phyloP scores from a whole-genome alignment of 2,113 vertebrate species.

The Papio anubis region DNA sequence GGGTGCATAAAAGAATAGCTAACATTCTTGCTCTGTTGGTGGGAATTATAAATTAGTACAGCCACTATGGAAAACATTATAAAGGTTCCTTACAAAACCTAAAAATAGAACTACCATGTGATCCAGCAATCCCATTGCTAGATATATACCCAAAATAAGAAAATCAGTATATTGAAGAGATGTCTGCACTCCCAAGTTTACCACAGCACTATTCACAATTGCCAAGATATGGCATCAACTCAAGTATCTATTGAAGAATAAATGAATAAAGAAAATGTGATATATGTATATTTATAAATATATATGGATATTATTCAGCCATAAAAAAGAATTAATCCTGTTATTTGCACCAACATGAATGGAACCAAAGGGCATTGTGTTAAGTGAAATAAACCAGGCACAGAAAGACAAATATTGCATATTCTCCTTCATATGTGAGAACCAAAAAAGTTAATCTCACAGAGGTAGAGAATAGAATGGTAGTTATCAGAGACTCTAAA shows the following conservation, averaged over 20 bases:
- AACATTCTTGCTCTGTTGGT: neutral
- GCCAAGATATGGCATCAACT: neutral
- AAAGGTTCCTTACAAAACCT: neutral
- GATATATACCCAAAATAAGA: neutral
- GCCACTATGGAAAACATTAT: neutral
- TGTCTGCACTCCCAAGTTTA: neutral
- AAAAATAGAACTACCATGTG: neutral
- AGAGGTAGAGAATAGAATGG: neutral
- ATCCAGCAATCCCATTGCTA: neutral
- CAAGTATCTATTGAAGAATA: neutral
- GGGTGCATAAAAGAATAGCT: neutral
- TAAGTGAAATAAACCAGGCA: neutral
- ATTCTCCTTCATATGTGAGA: neutral
- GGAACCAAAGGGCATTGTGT: neutral
- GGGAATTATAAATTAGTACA: neutral
- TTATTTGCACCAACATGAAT: neutral
- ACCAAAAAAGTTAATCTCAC: neutral
- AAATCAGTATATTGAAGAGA: neutral
- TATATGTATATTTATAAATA: no score
- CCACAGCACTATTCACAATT: neutral
- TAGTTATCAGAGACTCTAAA: neutral
- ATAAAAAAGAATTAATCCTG: neutral
- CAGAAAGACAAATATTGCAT: neutral
- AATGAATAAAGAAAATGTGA: neutral
- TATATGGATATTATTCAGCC: neutral